Base-by-base conservation (phyloP, 1,140 invertebrate genomes). In the Triops longicaudatus region DNA sequence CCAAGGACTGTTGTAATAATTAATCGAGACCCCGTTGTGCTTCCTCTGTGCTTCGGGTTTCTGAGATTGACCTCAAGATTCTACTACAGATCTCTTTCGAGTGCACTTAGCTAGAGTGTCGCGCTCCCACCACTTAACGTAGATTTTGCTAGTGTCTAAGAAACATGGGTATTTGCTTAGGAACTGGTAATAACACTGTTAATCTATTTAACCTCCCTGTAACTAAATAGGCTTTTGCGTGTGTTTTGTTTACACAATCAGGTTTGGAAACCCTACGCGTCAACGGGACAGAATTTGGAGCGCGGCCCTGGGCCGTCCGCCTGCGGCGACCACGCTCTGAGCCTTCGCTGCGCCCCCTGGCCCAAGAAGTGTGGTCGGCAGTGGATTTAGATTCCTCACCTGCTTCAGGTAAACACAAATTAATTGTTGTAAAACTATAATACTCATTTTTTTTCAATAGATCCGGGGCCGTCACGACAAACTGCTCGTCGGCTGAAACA, bases 401-500 rank as follows among this genome's bases (percentile, higher is more conserved):
- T 22, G 50, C 50, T 10, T 63, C 50, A 63, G 50, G 50, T 63
- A 63, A 63, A 37, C 31, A 37, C 2, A 7, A 22, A 63, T 63
- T 63, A 63, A 63, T 17, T 63, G 50, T n/a, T 63, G 50, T 14
- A 63, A n/a, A 63, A 63, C 50, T 63, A 63, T 6, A 63, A 63
- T 14, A 63, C 2, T 37, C 2, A 37, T 37, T n/a, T 6, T 63
- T 50, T 43, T 74, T 6, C 10, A 78, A 81, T 80, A 81, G 76
- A 74, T 80, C 81, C 81, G 81, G 82, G 81, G 82, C 81, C 81
- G 82, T 77, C 72, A 41, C 42, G 74, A 41, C 22, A 73, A 63
- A 28, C 22, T 26, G 26, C 42, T 26, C 26, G 75, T 50, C 31
- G 41, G 14, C 17, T 31, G 44, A 77, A 26, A 26, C n/a, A 44